These are phyloP conservation scores for Trinectes maculatus DNA, from an alignment of 2,113 vertebrate species.

Conservation along the genomic window DNA sequence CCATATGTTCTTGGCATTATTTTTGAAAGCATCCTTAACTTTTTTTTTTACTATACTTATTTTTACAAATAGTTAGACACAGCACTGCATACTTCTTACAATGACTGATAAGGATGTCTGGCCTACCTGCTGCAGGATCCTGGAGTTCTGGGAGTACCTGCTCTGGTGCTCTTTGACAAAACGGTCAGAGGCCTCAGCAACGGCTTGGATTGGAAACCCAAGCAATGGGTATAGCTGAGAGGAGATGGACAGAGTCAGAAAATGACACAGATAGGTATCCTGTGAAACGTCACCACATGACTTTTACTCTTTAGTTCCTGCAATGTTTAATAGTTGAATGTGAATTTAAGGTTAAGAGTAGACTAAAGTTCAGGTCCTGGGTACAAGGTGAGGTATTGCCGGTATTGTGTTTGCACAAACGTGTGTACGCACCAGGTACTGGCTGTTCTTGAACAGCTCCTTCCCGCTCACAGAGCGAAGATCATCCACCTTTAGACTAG, in stretches of 20 bases:
- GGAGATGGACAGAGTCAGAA: constrained; percentile 1
- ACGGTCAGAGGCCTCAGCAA: constrained; percentile 71
- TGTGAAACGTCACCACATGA: not conserved
- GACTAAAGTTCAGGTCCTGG: too few relatives aligned
- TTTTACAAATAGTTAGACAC: not conserved
- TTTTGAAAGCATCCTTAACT: too few relatives aligned
- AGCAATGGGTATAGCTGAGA: constrained; percentile 75
- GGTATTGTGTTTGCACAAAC: too few relatives aligned
- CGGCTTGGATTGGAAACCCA: constrained; percentile 72
- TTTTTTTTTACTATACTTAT: too few relatives aligned
- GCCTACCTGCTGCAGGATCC: constrained; percentile 82
- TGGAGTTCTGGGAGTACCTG: constrained; percentile 56
- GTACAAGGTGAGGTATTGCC: too few relatives aligned
- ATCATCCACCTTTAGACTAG: constrained; percentile 46
- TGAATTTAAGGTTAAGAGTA: too few relatives aligned
- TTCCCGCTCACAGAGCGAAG: constrained; percentile 72
- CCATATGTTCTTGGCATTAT: too few relatives aligned
- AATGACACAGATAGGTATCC: not conserved
- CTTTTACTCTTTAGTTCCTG: not conserved
- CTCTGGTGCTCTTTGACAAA: constrained; percentile 77
- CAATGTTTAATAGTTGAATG: not conserved
- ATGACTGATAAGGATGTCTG: not conserved
- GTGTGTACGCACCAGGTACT: constrained; percentile 63
- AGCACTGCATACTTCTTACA: too few relatives aligned
- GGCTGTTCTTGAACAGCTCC: constrained; percentile 72